Base-by-base conservation (phyloP, 2,797 vertebrate species). In the Danio kyathit region DNA sequence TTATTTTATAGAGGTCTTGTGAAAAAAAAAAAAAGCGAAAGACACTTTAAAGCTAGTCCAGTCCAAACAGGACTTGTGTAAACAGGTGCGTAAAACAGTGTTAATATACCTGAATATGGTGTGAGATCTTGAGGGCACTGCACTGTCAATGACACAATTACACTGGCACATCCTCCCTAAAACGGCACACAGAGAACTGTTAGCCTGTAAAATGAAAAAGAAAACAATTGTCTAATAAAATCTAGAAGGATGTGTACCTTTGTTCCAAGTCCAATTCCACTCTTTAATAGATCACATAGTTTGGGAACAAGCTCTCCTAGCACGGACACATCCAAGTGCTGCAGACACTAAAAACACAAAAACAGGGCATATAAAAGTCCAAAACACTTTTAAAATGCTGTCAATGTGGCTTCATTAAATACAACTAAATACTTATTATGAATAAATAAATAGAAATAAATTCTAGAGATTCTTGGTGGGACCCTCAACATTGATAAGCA, bases 81-180 rank as follows among this genome's bases (percentile, higher is more conserved):
- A 1, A 3, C 3, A 29, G 29, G 29, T 29, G 29, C 29, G 29
- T 48, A 12, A 48, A 48, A 48, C 49, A 52, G 44, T 19, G 9
- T 17, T 56, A 2, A 4, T 6, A 29, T 87, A 99, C 98, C 97
- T 88, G 98, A 97, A 92, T 96, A 95, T 48, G 98, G 96, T 19
- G 94, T 96, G 80, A 99, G 92, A 87, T 99, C 98, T 89, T 98
- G 98, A 79, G 97, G 98, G 90, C 96, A 99, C 87, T 99, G 98
- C 59, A 98, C 97, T 0, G 97, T 96, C 87, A 99, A 90, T 0
- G 97, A 98, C 43, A 99, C 97, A 40, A 99, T 96, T 19, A 99
- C 97, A 86, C 95, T 98, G 49, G 97, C 97, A 93, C 98, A 99
- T 88, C 97, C 97, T 46, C 98, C 98, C 98, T 99, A 76, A 16